A percentile compares a stretch with the other conserved stretches of the same genome.
phyloP scores from a whole-genome alignment of 2,888 invertebrate genomes.

The Phyllotreta cruciferae region DNA sequence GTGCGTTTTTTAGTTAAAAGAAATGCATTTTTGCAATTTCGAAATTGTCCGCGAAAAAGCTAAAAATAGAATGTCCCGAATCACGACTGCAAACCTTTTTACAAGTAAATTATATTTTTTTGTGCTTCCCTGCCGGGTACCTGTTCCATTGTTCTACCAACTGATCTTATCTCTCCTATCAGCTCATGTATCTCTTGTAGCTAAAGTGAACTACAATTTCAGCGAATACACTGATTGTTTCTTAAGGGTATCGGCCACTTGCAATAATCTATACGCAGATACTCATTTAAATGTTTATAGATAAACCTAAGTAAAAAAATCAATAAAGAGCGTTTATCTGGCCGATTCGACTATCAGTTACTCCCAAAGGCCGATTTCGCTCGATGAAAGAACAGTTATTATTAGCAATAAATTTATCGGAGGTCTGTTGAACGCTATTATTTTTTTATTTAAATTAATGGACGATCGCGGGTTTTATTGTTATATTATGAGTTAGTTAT shows the following conservation, averaged over 20 bases:
- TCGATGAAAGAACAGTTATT: constrained; percentile 17
- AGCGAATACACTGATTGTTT: constrained; percentile 39
- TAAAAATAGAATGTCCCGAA: constrained; percentile 20
- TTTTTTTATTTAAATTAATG: not conserved
- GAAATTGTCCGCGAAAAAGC: not conserved
- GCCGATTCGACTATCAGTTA: constrained; percentile 13
- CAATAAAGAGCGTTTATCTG: constrained; percentile 4
- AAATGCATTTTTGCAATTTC: not conserved
- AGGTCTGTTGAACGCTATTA: constrained; percentile 7
- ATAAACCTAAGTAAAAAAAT: constrained; percentile 17
- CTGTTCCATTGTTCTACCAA: constrained; percentile 40
- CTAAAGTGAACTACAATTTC: constrained; percentile 44
- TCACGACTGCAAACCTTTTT: constrained; percentile 24
- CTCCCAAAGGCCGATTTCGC: constrained; percentile 5
- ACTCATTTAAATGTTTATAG: constrained; percentile 16
- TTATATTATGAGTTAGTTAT: too few relatives aligned
- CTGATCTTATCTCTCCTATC: constrained; percentile 46
- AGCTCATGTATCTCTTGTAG: constrained; percentile 46
- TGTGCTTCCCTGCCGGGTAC: constrained; percentile 36
- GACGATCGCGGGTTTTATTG: too few relatives aligned
- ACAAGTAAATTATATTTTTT: constrained; percentile 34
- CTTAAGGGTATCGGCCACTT: constrained; percentile 36
- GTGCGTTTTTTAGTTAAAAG: too few relatives aligned
- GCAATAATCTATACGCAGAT: constrained; percentile 19
- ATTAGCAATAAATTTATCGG: constrained; percentile 17